These are phyloP conservation scores for Coilia nasus DNA, from an alignment of 2,797 vertebrate species.

Conservation along the genomic window DNA sequence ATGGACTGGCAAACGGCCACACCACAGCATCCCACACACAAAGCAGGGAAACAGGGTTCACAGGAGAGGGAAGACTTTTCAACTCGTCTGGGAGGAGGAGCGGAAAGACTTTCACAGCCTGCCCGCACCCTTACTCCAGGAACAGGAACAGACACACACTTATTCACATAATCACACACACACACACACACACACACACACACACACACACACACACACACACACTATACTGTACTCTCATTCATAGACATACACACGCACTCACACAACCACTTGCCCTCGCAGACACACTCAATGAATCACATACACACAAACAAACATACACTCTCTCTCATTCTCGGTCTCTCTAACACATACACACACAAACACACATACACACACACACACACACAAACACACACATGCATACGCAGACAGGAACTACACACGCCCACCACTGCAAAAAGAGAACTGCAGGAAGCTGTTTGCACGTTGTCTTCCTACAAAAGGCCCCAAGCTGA, in stretches of 20 bases:
- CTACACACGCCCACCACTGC: conserved; percentile 17
- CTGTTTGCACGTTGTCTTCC: conserved; percentile 24
- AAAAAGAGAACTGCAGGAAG: conserved; percentile 28
- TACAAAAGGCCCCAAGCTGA: background rate
- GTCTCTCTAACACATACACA: background rate
- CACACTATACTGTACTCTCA: background rate
- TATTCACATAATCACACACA: background rate
- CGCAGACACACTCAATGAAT: too few species aligned
- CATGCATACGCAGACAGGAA: conserved; percentile 30
- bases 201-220: background rate
- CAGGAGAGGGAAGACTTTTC: background rate
- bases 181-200: background rate
- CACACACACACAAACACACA: background rate
- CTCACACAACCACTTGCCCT: background rate
- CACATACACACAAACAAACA: background rate
- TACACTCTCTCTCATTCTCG: background rate
- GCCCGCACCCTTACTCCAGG: background rate
- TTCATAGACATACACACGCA: background rate
- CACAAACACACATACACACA: background rate
- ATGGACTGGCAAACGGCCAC: background rate
- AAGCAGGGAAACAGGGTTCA: background rate
- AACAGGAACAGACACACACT: background rate
- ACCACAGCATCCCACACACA: background rate
- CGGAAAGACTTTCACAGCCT: background rate
- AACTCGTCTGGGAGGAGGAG: background rate